A percentile compares a stretch with the other conserved stretches of the same genome.
phyloP scores from a whole-genome alignment of 2,113 vertebrate genomes.

The Eidolon helvum region DNA sequence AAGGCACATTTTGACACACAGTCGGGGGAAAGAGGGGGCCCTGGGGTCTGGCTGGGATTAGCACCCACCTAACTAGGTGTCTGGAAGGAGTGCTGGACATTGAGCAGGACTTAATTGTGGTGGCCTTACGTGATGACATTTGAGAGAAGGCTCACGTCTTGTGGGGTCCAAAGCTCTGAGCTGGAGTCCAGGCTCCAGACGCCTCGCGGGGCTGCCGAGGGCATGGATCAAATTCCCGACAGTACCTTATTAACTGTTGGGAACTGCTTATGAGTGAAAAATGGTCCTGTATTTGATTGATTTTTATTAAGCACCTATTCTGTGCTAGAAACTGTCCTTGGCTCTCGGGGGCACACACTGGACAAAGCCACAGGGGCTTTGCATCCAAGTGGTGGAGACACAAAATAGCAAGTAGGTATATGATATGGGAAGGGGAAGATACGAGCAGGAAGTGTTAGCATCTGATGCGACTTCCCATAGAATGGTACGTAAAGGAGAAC shows the following conservation, averaged over 20 bases:
- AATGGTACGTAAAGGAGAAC: neutral
- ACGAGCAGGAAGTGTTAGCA: neutral
- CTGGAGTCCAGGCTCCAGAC: neutral
- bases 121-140: neutral
- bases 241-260: too few relatives aligned
- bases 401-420: neutral
- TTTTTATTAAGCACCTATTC: neutral
- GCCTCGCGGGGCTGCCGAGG: neutral
- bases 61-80: rapidly evolving
- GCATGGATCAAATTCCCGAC: neutral
- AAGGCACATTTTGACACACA: neutral
- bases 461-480: neutral
- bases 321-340: neutral
- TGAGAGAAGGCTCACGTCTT: neutral
- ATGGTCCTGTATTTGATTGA: neutral
- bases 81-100: rapidly evolving
- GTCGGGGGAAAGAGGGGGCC: too few relatives aligned
- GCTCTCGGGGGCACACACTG: rapidly evolving
- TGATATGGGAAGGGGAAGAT: neutral
- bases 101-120: neutral
- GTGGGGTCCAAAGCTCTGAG: neutral
- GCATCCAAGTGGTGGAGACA: neutral
- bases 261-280: neutral
- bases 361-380: neutral
- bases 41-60: too few relatives aligned